These are phyloP conservation scores for Gambusia holbrooki DNA, from an alignment of 2,113 vertebrate species.

Conservation along the genomic window DNA sequence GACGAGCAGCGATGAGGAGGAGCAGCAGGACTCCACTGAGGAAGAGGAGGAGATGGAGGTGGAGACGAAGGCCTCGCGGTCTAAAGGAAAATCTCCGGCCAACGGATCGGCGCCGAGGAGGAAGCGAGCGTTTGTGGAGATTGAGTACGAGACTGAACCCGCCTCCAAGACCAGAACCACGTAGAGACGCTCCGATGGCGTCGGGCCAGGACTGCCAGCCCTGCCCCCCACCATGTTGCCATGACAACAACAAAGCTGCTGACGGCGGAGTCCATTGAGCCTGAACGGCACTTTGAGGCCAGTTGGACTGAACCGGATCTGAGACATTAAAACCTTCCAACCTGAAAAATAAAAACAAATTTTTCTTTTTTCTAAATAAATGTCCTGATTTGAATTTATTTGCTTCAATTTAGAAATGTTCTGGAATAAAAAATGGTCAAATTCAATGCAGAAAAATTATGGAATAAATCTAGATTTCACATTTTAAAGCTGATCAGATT, in stretches of 20 bases:
- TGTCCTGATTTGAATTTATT: too few relatives aligned
- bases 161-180: slow-evolving; percentile 78
- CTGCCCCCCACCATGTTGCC: neutral
- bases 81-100: slow-evolving; percentile 87
- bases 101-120: slow-evolving; percentile 79
- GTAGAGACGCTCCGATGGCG: slow-evolving; percentile 6
- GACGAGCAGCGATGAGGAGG: slow-evolving; percentile 86
- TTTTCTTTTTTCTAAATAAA: too few relatives aligned
- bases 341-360: too few relatives aligned
- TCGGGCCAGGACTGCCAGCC: slow-evolving; percentile 16
- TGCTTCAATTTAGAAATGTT: too few relatives aligned
- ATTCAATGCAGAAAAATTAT: too few relatives aligned
- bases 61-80: slow-evolving; percentile 44
- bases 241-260: slow-evolving; percentile 6
- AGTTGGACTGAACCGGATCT: neutral
- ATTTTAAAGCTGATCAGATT: too few relatives aligned
- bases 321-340: neutral
- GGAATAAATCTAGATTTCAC: too few relatives aligned
- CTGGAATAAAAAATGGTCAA: too few relatives aligned
- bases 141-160: slow-evolving; percentile 91
- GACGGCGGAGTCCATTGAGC: neutral
- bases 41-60: slow-evolving; percentile 43
- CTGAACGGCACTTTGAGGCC: neutral
- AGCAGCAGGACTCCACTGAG: slow-evolving; percentile 44
- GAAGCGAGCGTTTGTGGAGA: slow-evolving; percentile 89